Base-by-base conservation (phyloP, 2,888 invertebrate genomes). In the Oscheius sp. region DNA sequence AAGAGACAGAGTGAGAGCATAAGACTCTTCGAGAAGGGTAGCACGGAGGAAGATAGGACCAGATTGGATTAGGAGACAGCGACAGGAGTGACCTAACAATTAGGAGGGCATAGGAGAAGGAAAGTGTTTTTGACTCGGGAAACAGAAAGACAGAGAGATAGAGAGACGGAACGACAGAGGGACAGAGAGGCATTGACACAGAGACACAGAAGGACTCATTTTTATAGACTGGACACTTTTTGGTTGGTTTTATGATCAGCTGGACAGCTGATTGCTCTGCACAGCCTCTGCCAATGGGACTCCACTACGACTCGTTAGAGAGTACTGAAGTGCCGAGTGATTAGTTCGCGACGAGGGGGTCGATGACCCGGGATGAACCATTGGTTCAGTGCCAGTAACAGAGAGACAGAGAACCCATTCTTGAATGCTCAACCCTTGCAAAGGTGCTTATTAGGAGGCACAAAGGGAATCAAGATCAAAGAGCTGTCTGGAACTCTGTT, bases 71-170 rank as follows among this genome's bases (percentile, higher is more conserved):
- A 68, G 53, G 68, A 37, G 42, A 42, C 42, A 11, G 35, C 35
- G 68, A 55, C 68, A 68, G 68, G 53, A 68, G 55, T 68, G 68
- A 68, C 68, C 68, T 68, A 13, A 35, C 68, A 68, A 68, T 68
- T 68, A 68, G 68, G 55, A 50, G 42, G 59, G 32, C 10, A 13
- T 33, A 13, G 32, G 13, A 1, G 35, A n/a, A 35, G 32, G 35
- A 13, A 21, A 42, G 35, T 11, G 29, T 58, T 58, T 33, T 53
- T 53, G 42, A 42, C 4, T 42, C 3, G 42, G 7, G 42, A 42
- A 7, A 42, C 42, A 42, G 42, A 42, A 7, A 42, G 42, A 5
- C 42, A 42, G 42, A 42, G 42, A 7, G 7, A 42, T 42, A 21
- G 21, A 21, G 21, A 21, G 21, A 21, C 21, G 21, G 21, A 21